Conservation (phyloP, 1,140 invertebrate genomes). For the Lysiphlebus fabarum region DNA sequence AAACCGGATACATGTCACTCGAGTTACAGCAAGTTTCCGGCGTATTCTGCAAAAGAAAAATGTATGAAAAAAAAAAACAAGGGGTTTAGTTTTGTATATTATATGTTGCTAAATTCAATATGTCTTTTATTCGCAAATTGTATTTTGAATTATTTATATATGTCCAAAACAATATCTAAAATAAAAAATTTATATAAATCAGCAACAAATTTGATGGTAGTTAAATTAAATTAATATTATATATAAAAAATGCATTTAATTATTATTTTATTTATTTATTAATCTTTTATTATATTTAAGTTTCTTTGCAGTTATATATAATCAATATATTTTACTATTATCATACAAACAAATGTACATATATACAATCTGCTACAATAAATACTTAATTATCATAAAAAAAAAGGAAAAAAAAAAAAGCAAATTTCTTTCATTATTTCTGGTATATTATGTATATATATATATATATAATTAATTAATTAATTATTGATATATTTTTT, state of each 20-base stretch:
- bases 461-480: too few relatives aligned
- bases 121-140: constrained; percentile 1
- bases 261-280: constrained; percentile 37
- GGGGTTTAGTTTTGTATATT: neutral
- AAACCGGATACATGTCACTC: constrained; percentile 55
- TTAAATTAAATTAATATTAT: constrained; percentile 9
- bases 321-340: constrained; percentile 42
- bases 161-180: constrained; percentile 5
- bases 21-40: constrained; percentile 50
- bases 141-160: constrained; percentile 14
- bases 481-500: too few relatives aligned
- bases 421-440: too few relatives aligned
- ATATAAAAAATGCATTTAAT: constrained; percentile 6
- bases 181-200: too few relatives aligned
- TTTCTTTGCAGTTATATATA: constrained; percentile 45
- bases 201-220: too few relatives aligned
- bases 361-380: constrained; percentile 53
- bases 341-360: constrained; percentile 56
- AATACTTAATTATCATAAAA: too few relatives aligned
- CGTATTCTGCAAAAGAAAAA: constrained; percentile 29
- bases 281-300: constrained; percentile 37
- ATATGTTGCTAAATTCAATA: constrained; percentile 11
- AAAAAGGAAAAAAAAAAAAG: too few relatives aligned
- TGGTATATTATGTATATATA: too few relatives aligned
- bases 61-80: neutral